Evolutionary conservation across 1,140 invertebrate species (phyloP), one percentile per base, ranked within the genome.

Genomic region (Tetragonula clypearis): DNA sequence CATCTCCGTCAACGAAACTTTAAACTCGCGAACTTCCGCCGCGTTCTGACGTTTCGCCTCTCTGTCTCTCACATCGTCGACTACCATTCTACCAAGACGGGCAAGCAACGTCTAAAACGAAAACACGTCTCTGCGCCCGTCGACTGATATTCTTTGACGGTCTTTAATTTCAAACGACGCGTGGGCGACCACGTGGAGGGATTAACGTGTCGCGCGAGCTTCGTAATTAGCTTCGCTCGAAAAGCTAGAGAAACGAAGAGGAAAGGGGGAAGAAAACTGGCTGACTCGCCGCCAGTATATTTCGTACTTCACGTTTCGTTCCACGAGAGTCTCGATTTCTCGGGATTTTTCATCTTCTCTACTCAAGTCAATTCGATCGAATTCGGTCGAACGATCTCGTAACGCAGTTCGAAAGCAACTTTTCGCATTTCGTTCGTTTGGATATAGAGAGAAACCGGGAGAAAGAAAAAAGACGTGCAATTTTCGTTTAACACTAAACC

Each of bases 121-220:
- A 30, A 86, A 35, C 77, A 23, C 35, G 49, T 80, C 41, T 49
- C n/a, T 23, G 23, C 83, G 69, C 77, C n/a, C 49, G 73, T 66
- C 56, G 60, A 53, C 19, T 26, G 58, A 58, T 69, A 79, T 84
- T 71, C 74, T 82, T 82, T 76, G 76, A 77, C 65, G 55, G n/a
- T 86, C 85, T 86, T 89, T 83, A 68, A 88, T 80, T 79, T 65
- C 41, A 72, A 79, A 41, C 80, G 72, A 74, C n/a, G 75, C 79
- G 73, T 74, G 41, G 21, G 17, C 68, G 17, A 78, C n/a, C 49
- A 49, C 41, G 41, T 49, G 41, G 60, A 15, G 49, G 77, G 77
- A 89, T 88, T 68, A 88, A 79, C 71, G 66, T 69, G 74, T 53
- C 53, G 35, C 58, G 14, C 14, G 1, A 15, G 14, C 41, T 8